Evolutionary conservation across 1,140 invertebrate genomes (phyloP).

Genomic region (Goniozus legneri): DNA sequence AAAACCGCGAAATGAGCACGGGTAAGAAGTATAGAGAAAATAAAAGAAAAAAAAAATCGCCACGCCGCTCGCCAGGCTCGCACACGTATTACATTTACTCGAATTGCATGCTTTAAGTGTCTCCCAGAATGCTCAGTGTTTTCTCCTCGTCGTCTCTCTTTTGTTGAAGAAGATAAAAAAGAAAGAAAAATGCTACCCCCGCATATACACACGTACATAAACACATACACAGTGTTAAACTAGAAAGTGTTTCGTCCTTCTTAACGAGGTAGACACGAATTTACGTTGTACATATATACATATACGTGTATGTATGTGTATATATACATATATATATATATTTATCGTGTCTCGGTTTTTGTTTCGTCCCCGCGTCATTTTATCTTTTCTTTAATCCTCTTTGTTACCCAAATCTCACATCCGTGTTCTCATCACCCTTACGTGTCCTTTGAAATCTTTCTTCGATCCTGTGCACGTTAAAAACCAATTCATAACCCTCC

Average conservation of each 20-base stretch:
- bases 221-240: constrained; percentile 14
- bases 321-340: constrained; percentile 12
- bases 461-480: no score
- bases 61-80: constrained; percentile 26
- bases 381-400: constrained; percentile 4
- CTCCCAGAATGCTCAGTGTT: constrained; percentile 53
- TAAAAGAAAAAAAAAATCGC: constrained; percentile 20
- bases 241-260: constrained; percentile 15
- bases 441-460: no score
- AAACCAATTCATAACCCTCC: no score
- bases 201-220: constrained; percentile 10
- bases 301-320: constrained; percentile 3
- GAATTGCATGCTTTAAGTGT: constrained; percentile 55
- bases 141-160: constrained; percentile 39
- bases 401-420: constrained; percentile 3
- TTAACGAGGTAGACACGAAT: constrained; percentile 29
- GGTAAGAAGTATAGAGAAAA: not conserved
- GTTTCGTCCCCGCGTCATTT: not conserved
- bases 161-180: no score
- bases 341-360: no score
- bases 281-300: constrained; percentile 7
- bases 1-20: constrained; percentile 1
- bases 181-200: no score
- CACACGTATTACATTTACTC: constrained; percentile 23
- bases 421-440: no score